Percentiles rank a stretch among this genome's conserved stretches.
These are phyloP conservation scores for Athalia circularis DNA, from an alignment of 2,888 invertebrate species.

Conservation along the genomic window DNA sequence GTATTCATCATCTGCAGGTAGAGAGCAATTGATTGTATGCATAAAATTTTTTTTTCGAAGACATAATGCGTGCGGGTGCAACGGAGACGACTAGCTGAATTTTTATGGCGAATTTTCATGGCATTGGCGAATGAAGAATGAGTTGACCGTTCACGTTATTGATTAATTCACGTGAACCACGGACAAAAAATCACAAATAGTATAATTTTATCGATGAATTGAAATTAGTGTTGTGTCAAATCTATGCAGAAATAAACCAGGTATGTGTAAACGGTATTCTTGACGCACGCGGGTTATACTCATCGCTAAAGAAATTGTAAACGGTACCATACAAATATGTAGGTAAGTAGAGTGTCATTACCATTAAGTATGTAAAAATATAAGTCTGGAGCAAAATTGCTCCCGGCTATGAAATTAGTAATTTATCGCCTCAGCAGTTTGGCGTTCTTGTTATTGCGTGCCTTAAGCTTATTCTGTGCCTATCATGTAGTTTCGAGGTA, in stretches of 20 bases:
- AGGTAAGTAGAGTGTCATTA: slow-evolving; percentile 3
- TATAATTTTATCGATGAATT: too few species aligned
- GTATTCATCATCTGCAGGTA: too few species aligned
- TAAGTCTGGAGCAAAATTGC: slow-evolving; percentile 5
- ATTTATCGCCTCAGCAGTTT: slow-evolving; percentile 5
- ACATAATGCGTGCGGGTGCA: not conserved
- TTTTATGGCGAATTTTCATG: too few species aligned
- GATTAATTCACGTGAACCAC: too few species aligned
- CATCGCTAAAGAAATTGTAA: not conserved
- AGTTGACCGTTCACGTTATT: too few species aligned
- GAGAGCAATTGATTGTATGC: too few species aligned
- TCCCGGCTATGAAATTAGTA: slow-evolving; percentile 14
- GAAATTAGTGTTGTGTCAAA: too few species aligned
- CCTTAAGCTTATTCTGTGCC: not conserved
- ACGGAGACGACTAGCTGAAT: too few species aligned
- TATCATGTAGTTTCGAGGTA: not conserved
- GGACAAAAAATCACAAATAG: too few species aligned
- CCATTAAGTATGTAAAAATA: not conserved
- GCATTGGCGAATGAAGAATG: too few species aligned
- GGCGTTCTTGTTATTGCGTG: not conserved
- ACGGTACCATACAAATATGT: not conserved
- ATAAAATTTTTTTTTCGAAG: not conserved
- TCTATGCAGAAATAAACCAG: too few species aligned
- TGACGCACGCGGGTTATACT: not conserved
- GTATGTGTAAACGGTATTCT: not conserved